These are phyloP conservation scores for Thysanoteuthis rhombus DNA, from an alignment of 2,888 invertebrate genomes.

Conservation along the genomic window DNA sequence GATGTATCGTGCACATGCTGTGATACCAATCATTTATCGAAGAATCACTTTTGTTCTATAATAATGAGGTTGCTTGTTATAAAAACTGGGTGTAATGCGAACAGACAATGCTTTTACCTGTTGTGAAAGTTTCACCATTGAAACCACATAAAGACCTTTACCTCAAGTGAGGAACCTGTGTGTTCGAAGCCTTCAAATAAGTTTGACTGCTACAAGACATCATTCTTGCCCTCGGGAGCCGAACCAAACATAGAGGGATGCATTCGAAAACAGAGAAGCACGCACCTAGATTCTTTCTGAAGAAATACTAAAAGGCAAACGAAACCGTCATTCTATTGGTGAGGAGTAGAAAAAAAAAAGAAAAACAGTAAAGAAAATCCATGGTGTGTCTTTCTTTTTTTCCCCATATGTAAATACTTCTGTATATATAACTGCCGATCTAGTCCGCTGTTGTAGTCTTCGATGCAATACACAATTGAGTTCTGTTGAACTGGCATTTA, in stretches of 20 bases:
- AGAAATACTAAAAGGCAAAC: neutral
- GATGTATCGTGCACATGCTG: neutral
- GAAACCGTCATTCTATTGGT: neutral
- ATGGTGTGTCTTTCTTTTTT: neutral
- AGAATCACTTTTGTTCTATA: neutral
- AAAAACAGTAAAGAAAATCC: neutral
- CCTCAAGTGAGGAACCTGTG: neutral
- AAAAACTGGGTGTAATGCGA: neutral
- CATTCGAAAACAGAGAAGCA: neutral
- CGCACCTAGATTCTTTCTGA: neutral
- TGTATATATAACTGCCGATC: neutral
- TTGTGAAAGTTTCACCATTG: neutral
- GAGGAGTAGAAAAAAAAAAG: neutral
- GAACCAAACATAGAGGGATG: neutral
- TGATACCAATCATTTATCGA: neutral
- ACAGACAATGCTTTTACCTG: neutral
- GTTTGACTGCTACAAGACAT: neutral
- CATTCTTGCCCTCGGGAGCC: neutral
- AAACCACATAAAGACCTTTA: neutral
- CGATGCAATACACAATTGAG: neutral
- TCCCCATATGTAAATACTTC: neutral
- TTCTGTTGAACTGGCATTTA: conserved; percentile 12
- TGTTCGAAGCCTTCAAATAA: neutral
- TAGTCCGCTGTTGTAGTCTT: neutral
- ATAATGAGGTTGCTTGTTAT: neutral